Conservation (phyloP, 2,113 vertebrate genomes). For the cattle (Bos taurus) region ARS-UCD2.0 NC_037329.1:39831001-39831500, state of each 20-base stretch:
- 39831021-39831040: slow-evolving; percentile 15
- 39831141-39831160: slow-evolving; percentile 19
- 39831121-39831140: slow-evolving; percentile 27
- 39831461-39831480: neutral
- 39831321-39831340: neutral
- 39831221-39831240: slow-evolving; percentile 49
- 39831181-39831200: slow-evolving; percentile 6
- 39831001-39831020: neutral
- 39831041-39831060: neutral
- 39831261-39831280: neutral
- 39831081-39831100: slow-evolving; percentile 14
- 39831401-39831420: neutral
- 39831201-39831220: slow-evolving; percentile 57
- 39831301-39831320: neutral
- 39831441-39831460: neutral
- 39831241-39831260: slow-evolving; percentile 60
- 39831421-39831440: neutral
- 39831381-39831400: slow-evolving; percentile 2
- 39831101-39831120: slow-evolving; percentile 30
- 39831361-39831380: neutral
- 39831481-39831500: neutral
- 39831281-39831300: slow-evolving; percentile 9
- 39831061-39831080: neutral
- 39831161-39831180: slow-evolving; percentile 20
- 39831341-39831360: slow-evolving; percentile 8